Evolutionary conservation across 1,140 invertebrate species (phyloP).

Genomic region (Drosophila novamexicana): DNA sequence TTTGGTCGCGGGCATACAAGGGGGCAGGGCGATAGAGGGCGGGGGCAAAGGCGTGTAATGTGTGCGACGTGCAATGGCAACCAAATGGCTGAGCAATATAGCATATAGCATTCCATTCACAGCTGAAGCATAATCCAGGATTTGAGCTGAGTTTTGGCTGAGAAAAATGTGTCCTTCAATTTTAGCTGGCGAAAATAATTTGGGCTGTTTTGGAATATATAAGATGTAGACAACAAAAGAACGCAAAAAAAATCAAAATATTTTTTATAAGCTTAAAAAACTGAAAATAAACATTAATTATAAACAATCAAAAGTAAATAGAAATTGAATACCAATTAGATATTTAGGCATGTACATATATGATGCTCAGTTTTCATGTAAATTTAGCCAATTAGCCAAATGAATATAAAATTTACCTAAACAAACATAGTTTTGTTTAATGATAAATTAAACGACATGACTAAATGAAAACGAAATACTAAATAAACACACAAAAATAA

Average conservation of each 20-base stretch:
- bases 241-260: background rate
- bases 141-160: constrained; percentile 18
- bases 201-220: background rate
- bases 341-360: background rate
- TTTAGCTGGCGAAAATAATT: constrained; percentile 5
- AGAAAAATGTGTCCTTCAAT: constrained; percentile 18
- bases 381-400: background rate
- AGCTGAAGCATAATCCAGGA: constrained; percentile 3
- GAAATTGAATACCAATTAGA: background rate
- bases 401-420: background rate
- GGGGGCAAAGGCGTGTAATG: constrained; percentile 38
- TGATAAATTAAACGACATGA: background rate
- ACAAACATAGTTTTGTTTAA: background rate
- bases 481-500: background rate
- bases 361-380: background rate
- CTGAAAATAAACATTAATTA: background rate
- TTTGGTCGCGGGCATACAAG: background rate
- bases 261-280: background rate
- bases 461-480: background rate
- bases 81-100: background rate
- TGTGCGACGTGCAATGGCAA: constrained; percentile 39
- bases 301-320: background rate
- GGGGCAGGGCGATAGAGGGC: background rate
- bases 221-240: background rate
- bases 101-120: background rate